Conservation (phyloP, 2,888 invertebrate species). For the Adela reaumurella region DNA sequence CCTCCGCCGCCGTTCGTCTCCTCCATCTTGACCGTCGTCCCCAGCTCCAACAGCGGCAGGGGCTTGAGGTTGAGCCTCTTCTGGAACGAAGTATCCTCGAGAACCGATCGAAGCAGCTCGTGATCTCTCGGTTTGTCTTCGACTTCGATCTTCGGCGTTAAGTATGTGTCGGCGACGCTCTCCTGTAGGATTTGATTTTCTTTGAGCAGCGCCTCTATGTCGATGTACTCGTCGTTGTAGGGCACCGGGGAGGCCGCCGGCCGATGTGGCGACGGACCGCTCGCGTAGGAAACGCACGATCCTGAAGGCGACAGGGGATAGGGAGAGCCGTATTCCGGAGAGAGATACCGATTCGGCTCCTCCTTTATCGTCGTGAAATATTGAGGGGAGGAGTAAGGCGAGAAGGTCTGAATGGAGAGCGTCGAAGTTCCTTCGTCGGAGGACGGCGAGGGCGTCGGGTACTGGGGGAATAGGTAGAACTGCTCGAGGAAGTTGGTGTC, state of each 20-base stretch:
- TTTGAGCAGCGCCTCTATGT: constrained; percentile 58
- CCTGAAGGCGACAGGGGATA: constrained; percentile 57
- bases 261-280: constrained; percentile 48
- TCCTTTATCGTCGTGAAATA: constrained; percentile 46
- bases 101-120: constrained; percentile 73
- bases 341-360: constrained; percentile 47
- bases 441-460: constrained; percentile 45
- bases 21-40: constrained; percentile 62
- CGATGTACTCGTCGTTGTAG: constrained; percentile 60
- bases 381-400: constrained; percentile 48
- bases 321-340: constrained; percentile 49
- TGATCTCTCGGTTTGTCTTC: constrained; percentile 61
- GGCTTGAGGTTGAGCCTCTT: constrained; percentile 79
- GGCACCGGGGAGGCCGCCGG: constrained; percentile 41
- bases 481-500: constrained; percentile 40
- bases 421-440: constrained; percentile 55
- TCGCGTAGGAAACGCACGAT: constrained; percentile 52
- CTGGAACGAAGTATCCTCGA: constrained; percentile 82
- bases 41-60: constrained; percentile 64
- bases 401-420: constrained; percentile 46
- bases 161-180: constrained; percentile 32
- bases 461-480: constrained; percentile 48
- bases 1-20: constrained; percentile 58
- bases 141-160: constrained; percentile 55
- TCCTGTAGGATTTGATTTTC: constrained; percentile 54